These are phyloP conservation scores for Trimorus sp. DNA, from an alignment of 2,888 invertebrate genomes.

Conservation along the genomic window DNA sequence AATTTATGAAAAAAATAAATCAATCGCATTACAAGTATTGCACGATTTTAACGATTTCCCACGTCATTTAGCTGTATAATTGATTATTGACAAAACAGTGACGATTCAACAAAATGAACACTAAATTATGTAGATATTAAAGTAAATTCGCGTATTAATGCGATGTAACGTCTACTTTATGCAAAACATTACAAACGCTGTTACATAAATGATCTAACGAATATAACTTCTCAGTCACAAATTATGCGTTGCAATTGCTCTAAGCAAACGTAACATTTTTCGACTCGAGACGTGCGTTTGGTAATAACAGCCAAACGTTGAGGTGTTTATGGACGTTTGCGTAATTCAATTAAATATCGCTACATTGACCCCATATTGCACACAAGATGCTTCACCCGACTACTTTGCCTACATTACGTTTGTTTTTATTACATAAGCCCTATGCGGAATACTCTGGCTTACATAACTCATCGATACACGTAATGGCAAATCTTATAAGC, in stretches of 20 bases:
- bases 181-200: too few species aligned
- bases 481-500: conserved; percentile 20
- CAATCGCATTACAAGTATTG: not conserved
- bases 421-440: conserved; percentile 39
- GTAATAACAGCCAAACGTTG: conserved; percentile 2
- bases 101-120: too few species aligned
- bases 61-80: too few species aligned
- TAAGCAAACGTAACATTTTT: not conserved
- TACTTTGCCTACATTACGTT: conserved; percentile 31
- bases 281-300: not conserved
- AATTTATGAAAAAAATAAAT: not conserved
- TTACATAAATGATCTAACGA: not conserved
- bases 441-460: conserved; percentile 15
- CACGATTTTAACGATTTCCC: not conserved
- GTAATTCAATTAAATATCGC: conserved; percentile 44
- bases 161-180: too few species aligned
- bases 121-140: too few species aligned
- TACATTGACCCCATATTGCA: conserved; percentile 43
- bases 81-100: too few species aligned
- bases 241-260: not conserved
- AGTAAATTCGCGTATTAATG: too few species aligned
- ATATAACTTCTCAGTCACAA: not conserved
- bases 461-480: conserved; percentile 9
- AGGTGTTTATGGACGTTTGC: conserved; percentile 14
- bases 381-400: conserved; percentile 22